phyloP scores from a whole-genome alignment of 2,113 vertebrate species.

The Ailuropoda melanoleuca region DNA sequence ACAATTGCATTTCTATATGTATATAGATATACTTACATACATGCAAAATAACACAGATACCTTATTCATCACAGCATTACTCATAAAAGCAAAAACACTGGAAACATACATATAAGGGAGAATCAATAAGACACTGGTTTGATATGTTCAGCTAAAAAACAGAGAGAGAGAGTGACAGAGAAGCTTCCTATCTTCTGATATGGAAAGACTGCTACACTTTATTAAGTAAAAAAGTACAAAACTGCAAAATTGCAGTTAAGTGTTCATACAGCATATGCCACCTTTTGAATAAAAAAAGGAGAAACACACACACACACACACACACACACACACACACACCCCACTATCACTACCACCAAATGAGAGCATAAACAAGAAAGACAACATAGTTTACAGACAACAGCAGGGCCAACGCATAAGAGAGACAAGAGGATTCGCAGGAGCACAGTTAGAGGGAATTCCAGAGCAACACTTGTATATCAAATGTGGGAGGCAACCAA shows the following conservation, averaged over 20 bases:
- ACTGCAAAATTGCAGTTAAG: neutral
- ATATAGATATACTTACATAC: neutral
- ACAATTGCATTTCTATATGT: neutral
- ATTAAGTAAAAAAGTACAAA: neutral
- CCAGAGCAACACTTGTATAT: neutral
- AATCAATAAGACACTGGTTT: neutral
- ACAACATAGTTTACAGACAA: neutral
- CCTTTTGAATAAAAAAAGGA: neutral
- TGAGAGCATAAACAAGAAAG: neutral
- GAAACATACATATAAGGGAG: neutral
- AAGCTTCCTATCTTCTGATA: neutral
- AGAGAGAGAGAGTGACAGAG: neutral
- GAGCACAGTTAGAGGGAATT: neutral
- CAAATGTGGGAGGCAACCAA: neutral
- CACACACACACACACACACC: neutral
- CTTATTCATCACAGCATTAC: neutral
- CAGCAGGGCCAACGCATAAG: neutral
- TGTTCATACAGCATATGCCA: neutral
- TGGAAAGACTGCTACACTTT: neutral
- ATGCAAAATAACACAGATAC: neutral
- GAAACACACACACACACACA: neutral
- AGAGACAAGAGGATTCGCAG: neutral
- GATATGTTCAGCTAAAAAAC: neutral
- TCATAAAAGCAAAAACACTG: neutral
- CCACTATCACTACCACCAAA: neutral